Base-by-base conservation (phyloP, 2,797 vertebrate genomes). In the Pseudopleuronectes americanus region DNA sequence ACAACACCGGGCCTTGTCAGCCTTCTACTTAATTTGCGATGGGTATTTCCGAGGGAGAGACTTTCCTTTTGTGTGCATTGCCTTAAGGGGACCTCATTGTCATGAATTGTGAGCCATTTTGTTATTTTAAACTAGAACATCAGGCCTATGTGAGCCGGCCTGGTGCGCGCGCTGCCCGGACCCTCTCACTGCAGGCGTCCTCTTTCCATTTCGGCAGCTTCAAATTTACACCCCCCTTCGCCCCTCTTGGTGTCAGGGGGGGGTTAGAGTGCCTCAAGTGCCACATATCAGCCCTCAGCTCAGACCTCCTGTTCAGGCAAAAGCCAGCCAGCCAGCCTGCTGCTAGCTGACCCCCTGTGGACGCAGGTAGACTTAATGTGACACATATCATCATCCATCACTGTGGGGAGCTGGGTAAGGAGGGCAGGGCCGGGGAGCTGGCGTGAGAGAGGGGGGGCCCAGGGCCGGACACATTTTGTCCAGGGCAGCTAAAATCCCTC, bases 401-500 rank as follows among this genome's bases (percentile, higher is more conserved):
- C 70, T 5, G 62, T 38, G 62, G 83, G 89, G 85, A 77, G 77
- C 33, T 53, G 77, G 83, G 86, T 84, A 78, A 84, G 83, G 87
- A 80, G 78, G 81, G 87, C 53, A n/a, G 81, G 77, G 52, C 47
- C 26, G 82, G 76, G 68, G 67, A 62, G 54, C 41, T 59, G 74
- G 77, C 80, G 84, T 82, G 81, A 76, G 62, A 80, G 71, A 69
- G 81, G 88, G 83, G 73, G 76, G 81, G 88, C 67, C 76, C 84
- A 86, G 90, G 86, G 90, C 89, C 84, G 87, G 91, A 92, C 91
- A 88, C 77, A 74, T 84, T 79, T 79, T 88, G 85, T 93, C 87
- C 89, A 94, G 93, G 94, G 95, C 95, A 95, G 94, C 94, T 95
- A 95, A 92, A 93, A 93, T 92, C 89, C 91, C 91, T 89, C 88